Percentiles rank a stretch among this genome's conserved stretches.
phyloP scores from a whole-genome alignment of 2,113 vertebrate species.

The Ptilorrhoa leucosticta region DNA sequence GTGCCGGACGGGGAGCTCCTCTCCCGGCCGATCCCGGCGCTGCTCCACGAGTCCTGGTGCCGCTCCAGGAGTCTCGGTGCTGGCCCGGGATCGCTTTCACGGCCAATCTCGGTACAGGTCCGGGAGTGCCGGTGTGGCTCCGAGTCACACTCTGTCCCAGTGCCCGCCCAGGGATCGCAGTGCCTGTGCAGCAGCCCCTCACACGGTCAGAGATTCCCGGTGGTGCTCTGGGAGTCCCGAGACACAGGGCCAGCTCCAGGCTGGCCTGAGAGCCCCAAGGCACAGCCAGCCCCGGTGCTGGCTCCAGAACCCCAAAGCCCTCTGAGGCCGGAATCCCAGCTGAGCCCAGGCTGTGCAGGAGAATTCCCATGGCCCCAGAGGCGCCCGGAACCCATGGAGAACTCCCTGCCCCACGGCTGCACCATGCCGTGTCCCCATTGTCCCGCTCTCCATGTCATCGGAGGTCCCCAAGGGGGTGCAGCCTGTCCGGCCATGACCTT shows the following conservation, averaged over 20 bases:
- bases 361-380: not conserved
- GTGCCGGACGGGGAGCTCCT: not conserved
- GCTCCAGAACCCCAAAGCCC: fast-evolving
- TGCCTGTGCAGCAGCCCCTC: fast-evolving
- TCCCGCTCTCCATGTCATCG: fast-evolving
- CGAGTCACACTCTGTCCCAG: fast-evolving
- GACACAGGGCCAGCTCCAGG: not conserved
- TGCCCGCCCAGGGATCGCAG: not conserved
- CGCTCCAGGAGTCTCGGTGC: not conserved
- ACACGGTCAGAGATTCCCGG: fast-evolving
- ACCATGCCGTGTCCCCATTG: not conserved
- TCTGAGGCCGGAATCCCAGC: fast-evolving
- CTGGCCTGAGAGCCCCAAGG: not conserved
- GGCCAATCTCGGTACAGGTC: not conserved
- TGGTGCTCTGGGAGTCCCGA: fast-evolving
- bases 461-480: not conserved
- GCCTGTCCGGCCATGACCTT: not conserved
- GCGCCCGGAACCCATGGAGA: fast-evolving
- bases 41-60: no score
- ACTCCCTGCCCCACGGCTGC: not conserved
- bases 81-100: not conserved
- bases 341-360: not conserved
- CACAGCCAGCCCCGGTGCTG: fast-evolving
- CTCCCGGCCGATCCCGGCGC: not conserved
- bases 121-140: not conserved